Percentiles rank a stretch among this genome's conserved stretches.
These are phyloP conservation scores for Sandelia bainsii DNA, from an alignment of 2,797 vertebrate genomes.

Conservation along the genomic window DNA sequence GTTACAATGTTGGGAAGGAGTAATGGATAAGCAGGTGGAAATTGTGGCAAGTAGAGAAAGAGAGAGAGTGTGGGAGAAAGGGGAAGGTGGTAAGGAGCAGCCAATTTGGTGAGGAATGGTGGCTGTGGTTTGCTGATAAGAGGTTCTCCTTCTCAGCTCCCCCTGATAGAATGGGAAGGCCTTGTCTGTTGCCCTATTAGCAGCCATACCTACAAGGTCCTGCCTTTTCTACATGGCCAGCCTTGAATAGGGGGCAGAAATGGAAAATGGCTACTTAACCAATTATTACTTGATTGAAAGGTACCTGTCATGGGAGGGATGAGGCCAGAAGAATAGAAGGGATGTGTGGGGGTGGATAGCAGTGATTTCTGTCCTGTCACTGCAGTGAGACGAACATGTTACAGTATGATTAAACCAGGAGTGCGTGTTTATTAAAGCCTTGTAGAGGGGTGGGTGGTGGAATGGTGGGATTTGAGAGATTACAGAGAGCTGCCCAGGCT, in stretches of 20 bases:
- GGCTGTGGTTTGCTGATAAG: conserved; percentile 91
- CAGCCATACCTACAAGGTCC: conserved; percentile 88
- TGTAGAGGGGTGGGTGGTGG: conserved; percentile 13
- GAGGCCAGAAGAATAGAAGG: conserved; percentile 80
- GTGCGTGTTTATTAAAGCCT: conserved; percentile 70
- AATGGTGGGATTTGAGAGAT: conserved; percentile 22
- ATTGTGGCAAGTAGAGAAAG: conserved; percentile 40
- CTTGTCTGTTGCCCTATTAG: conserved; percentile 90
- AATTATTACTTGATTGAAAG: conserved; percentile 91
- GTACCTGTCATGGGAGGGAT: conserved; percentile 90
- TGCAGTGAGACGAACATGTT: conserved; percentile 86
- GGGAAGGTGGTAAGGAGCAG: conserved; percentile 65
- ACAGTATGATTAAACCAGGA: conserved; percentile 86
- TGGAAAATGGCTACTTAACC: conserved; percentile 89
- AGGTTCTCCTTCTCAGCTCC: conserved; percentile 67
- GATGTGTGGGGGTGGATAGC: conserved; percentile 74
- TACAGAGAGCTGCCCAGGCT: conserved; percentile 13
- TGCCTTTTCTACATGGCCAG: conserved; percentile 79
- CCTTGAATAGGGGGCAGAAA: conserved; percentile 74
- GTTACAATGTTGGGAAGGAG: conserved; percentile 44
- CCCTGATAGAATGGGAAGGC: conserved; percentile 83
- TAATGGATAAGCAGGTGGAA: conserved; percentile 57
- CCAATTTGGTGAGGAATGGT: conserved; percentile 75
- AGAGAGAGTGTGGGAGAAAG: conserved; percentile 23
- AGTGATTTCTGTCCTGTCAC: conserved; percentile 89